phyloP scores from a whole-genome alignment of 1,140 invertebrate species.

The Drosophila azteca region DNA sequence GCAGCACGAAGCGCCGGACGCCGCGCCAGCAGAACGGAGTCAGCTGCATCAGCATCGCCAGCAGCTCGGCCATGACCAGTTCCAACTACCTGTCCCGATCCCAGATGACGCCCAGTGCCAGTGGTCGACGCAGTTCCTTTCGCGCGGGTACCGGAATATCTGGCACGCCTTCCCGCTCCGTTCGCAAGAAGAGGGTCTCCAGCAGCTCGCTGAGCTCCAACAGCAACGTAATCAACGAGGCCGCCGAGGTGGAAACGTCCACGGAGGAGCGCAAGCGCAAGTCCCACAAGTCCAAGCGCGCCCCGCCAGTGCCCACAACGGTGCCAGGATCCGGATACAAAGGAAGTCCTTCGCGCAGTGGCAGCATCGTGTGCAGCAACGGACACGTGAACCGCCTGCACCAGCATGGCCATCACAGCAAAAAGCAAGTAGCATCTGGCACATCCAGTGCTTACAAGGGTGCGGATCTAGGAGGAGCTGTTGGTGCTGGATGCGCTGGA shows the following conservation, averaged over 20 bases:
- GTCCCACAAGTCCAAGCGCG: slow-evolving; percentile 78
- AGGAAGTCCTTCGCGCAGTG: slow-evolving; percentile 16
- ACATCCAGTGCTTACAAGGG: too few species aligned
- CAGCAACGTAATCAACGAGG: slow-evolving; percentile 84
- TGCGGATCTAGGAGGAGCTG: background rate
- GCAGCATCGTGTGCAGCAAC: slow-evolving; percentile 61
- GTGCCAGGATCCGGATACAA: slow-evolving; percentile 30
- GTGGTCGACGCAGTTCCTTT: slow-evolving; percentile 72
- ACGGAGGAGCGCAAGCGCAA: slow-evolving; percentile 81
- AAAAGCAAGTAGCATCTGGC: slow-evolving; percentile 18
- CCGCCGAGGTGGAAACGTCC: slow-evolving; percentile 72
- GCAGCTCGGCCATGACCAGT: slow-evolving; percentile 84
- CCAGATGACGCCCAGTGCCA: slow-evolving; percentile 48
- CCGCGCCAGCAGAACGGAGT: slow-evolving; percentile 88
- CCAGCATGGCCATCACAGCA: slow-evolving; percentile 37
- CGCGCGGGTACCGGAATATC: slow-evolving; percentile 58
- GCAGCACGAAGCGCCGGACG: slow-evolving; percentile 84
- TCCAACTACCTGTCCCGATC: slow-evolving; percentile 82
- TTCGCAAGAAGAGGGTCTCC: slow-evolving; percentile 86
- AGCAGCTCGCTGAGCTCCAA: slow-evolving; percentile 86
- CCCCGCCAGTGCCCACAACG: slow-evolving; percentile 73
- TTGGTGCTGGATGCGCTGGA: slow-evolving; percentile 58
- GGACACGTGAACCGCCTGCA: slow-evolving; percentile 63
- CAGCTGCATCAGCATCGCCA: slow-evolving; percentile 88
- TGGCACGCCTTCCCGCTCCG: slow-evolving; percentile 81